These are phyloP conservation scores for Pemphredon lugubris DNA, from an alignment of 2,888 invertebrate species.

Conservation along the genomic window DNA sequence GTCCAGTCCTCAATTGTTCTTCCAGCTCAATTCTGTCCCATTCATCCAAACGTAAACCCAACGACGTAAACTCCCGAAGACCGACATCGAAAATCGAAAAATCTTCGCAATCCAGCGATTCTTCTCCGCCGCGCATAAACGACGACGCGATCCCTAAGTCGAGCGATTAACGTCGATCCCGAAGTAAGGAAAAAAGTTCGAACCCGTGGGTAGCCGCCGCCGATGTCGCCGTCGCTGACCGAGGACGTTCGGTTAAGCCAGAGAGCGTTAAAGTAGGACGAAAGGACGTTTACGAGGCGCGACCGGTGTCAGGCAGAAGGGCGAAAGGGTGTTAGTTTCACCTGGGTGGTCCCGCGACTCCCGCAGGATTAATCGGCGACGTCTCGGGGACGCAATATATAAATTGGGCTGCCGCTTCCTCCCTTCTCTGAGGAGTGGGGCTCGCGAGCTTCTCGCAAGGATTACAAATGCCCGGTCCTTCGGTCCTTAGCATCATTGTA, in stretches of 20 bases:
- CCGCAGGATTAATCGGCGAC: constrained; percentile 79
- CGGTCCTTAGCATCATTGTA: constrained; percentile 77
- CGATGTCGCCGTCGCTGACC: no score
- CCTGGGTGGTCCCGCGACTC: constrained; percentile 79
- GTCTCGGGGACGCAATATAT: constrained; percentile 78
- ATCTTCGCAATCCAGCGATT: not conserved
- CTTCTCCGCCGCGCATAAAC: constrained; percentile 3
- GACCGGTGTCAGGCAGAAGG: constrained; percentile 70
- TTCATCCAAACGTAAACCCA: no score
- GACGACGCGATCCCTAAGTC: constrained; percentile 30
- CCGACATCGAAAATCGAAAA: not conserved
- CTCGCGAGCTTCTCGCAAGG: constrained; percentile 66
- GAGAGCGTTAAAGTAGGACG: constrained; percentile 65
- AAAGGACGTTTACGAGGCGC: constrained; percentile 75
- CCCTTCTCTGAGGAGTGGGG: constrained; percentile 55
- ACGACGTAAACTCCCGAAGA: not conserved
- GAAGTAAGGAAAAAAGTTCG: constrained; percentile 25
- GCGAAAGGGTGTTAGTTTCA: constrained; percentile 77
- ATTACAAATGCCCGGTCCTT: constrained; percentile 77
- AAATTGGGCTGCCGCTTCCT: constrained; percentile 75
- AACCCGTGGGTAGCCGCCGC: constrained; percentile 47
- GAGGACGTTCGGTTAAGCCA: constrained; percentile 64
- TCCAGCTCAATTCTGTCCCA: no score
- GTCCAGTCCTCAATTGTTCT: no score
- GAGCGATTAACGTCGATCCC: constrained; percentile 52